A percentile compares a stretch with the other conserved stretches of the same genome.
Evolutionary conservation across 2,888 invertebrate genomes (phyloP).

Genomic region (Parthenolecanium corni): DNA sequence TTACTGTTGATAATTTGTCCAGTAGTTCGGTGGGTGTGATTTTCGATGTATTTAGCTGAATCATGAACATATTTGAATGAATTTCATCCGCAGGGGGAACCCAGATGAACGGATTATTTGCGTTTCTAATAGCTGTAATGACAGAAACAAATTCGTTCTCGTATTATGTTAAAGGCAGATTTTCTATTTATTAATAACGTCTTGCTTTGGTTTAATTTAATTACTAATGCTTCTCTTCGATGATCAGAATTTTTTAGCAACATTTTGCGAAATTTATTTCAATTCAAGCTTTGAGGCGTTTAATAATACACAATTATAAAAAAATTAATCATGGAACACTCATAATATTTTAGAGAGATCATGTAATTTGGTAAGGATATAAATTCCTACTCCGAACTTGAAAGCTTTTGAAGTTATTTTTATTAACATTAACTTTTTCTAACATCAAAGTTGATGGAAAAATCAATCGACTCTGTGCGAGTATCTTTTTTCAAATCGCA

Average conservation of each 20-base stretch:
- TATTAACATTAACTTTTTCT: too few relatives aligned
- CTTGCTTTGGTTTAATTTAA: neutral
- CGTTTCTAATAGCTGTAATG: slow-evolving; percentile 46
- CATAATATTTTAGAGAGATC: too few relatives aligned
- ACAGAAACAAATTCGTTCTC: too few relatives aligned
- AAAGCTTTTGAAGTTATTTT: too few relatives aligned
- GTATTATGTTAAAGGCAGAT: too few relatives aligned
- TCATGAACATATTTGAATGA: slow-evolving; percentile 67
- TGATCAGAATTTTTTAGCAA: slow-evolving; percentile 48
- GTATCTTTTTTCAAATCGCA: neutral
- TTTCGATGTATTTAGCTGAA: slow-evolving; percentile 45
- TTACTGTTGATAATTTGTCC: too few relatives aligned
- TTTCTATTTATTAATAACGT: neutral
- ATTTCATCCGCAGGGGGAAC: slow-evolving; percentile 49
- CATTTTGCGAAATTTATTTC: slow-evolving; percentile 36
- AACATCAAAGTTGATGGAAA: too few relatives aligned
- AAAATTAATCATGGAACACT: too few relatives aligned
- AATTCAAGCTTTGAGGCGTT: neutral
- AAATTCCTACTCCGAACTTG: too few relatives aligned
- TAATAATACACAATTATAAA: too few relatives aligned
- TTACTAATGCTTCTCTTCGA: neutral
- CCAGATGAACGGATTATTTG: slow-evolving; percentile 20
- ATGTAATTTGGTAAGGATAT: too few relatives aligned
- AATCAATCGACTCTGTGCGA: too few relatives aligned
- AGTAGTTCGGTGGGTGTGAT: slow-evolving; percentile 47